phyloP scores from a whole-genome alignment of 2,888 invertebrate genomes.

The Melanchra persicariae region DNA sequence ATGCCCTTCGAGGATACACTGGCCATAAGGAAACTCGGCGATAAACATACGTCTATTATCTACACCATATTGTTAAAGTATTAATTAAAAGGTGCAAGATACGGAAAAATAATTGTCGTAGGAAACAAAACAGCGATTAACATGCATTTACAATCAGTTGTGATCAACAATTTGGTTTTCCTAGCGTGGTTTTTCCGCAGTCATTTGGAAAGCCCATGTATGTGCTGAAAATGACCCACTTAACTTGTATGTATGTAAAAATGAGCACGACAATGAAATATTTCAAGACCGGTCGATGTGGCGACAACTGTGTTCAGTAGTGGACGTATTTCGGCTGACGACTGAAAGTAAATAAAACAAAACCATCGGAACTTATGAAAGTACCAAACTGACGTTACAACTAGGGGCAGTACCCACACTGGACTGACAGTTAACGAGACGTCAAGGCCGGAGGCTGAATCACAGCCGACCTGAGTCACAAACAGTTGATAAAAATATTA shows the following conservation, averaged over 20 bases:
- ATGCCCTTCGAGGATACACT: conserved; percentile 20
- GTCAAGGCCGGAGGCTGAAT: conserved; percentile 28
- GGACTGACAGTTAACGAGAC: background rate
- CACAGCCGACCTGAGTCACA: conserved; percentile 23
- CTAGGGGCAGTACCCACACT: conserved; percentile 16
- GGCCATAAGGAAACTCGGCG: conserved; percentile 49
- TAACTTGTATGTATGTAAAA: background rate
- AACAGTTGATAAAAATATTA: conserved; percentile 9
- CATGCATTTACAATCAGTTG: background rate
- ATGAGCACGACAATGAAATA: background rate
- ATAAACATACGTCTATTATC: conserved; percentile 2
- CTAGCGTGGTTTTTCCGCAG: background rate
- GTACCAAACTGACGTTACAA: background rate
- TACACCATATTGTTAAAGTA: background rate
- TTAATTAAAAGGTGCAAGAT: conserved; percentile 15
- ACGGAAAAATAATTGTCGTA: conserved; percentile 5
- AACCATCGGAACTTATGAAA: background rate
- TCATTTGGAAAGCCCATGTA: background rate
- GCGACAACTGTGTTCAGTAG: no score
- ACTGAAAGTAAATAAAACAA: no score
- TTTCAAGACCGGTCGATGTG: no score
- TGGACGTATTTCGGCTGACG: no score
- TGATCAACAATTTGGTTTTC: conserved; percentile 5
- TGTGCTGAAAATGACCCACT: background rate
- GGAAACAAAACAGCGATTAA: conserved; percentile 3